Percentiles rank a stretch among this genome's conserved stretches.
Conservation (phyloP, 2,113 vertebrate species). For the Dolichotis patagonum region DNA sequence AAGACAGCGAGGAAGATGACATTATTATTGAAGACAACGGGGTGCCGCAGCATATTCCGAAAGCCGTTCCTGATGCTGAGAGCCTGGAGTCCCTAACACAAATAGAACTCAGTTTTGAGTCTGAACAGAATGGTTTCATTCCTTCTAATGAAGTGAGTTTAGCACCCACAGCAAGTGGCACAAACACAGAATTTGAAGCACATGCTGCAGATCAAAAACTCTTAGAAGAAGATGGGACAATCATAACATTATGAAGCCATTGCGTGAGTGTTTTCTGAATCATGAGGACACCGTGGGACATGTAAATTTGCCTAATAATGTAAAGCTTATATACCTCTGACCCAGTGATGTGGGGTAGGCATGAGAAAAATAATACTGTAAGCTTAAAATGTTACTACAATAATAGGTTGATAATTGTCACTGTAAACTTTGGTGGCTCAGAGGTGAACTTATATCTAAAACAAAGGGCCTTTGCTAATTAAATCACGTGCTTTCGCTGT, state of each 20-base stretch:
- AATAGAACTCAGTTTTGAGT: conserved; percentile 90
- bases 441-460: conserved; percentile 60
- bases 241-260: conserved; percentile 93
- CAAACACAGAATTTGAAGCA: conserved; percentile 81
- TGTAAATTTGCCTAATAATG: conserved; percentile 69
- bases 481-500: conserved; percentile 60
- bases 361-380: conserved; percentile 44
- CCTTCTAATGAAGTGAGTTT: conserved; percentile 84
- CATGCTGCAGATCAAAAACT: conserved; percentile 83
- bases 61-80: conserved; percentile 78
- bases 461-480: conserved; percentile 79
- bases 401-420: conserved; percentile 65
- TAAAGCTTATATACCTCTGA: conserved; percentile 80
- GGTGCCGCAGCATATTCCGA: conserved; percentile 87
- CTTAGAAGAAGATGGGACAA: conserved; percentile 97
- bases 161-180: conserved; percentile 79
- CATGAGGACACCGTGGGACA: conserved; percentile 51
- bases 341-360: conserved; percentile 69
- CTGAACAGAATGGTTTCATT: conserved; percentile 91
- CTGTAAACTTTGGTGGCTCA: conserved; percentile 26
- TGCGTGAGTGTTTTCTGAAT: not conserved
- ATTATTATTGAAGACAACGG: conserved; percentile 92
- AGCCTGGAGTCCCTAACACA: conserved; percentile 90
- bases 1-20: conserved; percentile 96
- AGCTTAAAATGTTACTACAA: conserved; percentile 59